These are phyloP conservation scores for Antheraea pernyi DNA, from an alignment of 1,140 invertebrate species.

Conservation along the genomic window DNA sequence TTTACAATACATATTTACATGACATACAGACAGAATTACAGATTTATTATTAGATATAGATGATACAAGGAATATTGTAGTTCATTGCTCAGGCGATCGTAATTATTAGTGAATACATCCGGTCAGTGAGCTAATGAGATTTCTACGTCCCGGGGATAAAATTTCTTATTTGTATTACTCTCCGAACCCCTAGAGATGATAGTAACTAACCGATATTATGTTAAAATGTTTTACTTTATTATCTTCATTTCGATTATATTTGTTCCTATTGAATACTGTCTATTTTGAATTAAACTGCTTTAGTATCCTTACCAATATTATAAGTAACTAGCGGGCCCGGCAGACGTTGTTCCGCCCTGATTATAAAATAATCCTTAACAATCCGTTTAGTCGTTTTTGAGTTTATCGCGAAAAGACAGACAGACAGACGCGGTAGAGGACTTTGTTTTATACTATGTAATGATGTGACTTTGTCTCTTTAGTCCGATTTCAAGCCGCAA, in stretches of 20 bases:
- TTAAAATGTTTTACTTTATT: not conserved
- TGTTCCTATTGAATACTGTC: conserved; percentile 23
- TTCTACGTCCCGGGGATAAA: conserved; percentile 32
- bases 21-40: not conserved
- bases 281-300: not conserved
- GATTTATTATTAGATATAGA: not conserved
- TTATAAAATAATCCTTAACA: no score
- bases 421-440: no score
- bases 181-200: not conserved
- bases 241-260: not conserved
- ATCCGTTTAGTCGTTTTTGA: no score
- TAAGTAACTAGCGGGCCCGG: no score
- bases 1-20: no score
- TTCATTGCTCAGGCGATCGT: conserved; percentile 20
- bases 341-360: no score
- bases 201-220: not conserved
- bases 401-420: no score
- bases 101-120: conserved; percentile 29
- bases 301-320: no score
- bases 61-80: conserved; percentile 2
- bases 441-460: no score
- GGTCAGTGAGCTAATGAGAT: conserved; percentile 45
- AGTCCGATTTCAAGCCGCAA: no score
- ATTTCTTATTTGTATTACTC: not conserved
- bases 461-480: no score